Conservation (phyloP, 2,113 vertebrate genomes). For the Parus major region DNA sequence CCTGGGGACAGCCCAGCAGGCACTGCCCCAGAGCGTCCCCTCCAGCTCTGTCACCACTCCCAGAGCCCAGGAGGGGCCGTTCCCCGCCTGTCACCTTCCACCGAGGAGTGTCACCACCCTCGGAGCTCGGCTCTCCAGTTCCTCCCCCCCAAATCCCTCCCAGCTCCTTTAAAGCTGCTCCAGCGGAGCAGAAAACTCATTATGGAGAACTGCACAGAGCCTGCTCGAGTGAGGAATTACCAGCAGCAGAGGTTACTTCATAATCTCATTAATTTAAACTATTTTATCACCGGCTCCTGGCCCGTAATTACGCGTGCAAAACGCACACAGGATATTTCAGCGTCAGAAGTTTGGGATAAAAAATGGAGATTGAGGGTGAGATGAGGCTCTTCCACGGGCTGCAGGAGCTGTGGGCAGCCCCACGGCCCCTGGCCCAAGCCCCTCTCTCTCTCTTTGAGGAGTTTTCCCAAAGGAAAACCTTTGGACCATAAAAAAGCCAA, state of each 20-base stretch:
- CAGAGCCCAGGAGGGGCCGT: background rate
- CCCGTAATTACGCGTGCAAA: background rate
- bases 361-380: background rate
- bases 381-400: background rate
- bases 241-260: conserved; percentile 45
- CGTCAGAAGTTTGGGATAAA: background rate
- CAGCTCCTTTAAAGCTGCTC: conserved; percentile 25
- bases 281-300: conserved; percentile 47
- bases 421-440: rapidly evolving
- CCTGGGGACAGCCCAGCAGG: background rate
- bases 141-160: background rate
- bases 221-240: conserved; percentile 30
- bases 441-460: background rate
- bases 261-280: conserved; percentile 52
- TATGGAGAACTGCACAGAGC: background rate
- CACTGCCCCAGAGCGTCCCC: background rate
- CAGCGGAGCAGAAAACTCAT: conserved; percentile 55
- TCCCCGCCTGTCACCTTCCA: background rate
- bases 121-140: background rate
- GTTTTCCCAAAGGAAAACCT: background rate
- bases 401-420: background rate
- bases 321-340: background rate
- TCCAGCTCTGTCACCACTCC: rapidly evolving
- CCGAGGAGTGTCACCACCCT: too few relatives aligned
- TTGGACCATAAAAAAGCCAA: too few relatives aligned